Evolutionary conservation across 2,888 invertebrate species (phyloP).

Genomic region (Kryphioiulus occultus): DNA sequence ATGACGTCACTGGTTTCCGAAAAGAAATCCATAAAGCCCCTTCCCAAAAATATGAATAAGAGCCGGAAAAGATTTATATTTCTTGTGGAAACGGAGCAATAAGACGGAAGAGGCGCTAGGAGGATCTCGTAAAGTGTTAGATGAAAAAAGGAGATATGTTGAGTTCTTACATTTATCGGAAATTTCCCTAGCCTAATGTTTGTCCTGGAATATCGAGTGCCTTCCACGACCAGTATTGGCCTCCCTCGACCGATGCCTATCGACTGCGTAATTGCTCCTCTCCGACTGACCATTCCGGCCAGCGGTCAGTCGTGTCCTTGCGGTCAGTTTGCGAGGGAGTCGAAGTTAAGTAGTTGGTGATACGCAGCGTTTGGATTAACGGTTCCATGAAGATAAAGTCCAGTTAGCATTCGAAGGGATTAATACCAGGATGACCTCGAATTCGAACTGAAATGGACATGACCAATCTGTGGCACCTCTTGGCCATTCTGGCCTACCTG

Average conservation of each 20-base stretch:
- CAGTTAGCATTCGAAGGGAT: not conserved
- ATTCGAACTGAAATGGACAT: not conserved
- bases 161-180: not conserved
- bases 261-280: slow-evolving; percentile 5
- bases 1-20: not conserved
- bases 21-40: not conserved
- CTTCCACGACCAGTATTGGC: no score
- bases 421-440: not conserved
- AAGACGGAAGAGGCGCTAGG: not conserved
- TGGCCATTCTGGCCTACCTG: not conserved
- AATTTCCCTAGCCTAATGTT: not conserved
- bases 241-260: not conserved
- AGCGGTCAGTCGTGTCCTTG: not conserved
- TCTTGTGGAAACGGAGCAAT: not conserved
- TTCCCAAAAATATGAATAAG: not conserved
- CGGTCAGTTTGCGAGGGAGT: not conserved
- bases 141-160: not conserved
- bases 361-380: not conserved
- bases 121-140: not conserved
- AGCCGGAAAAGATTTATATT: not conserved
- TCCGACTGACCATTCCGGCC: not conserved
- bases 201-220: not conserved
- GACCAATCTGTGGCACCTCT: not conserved
- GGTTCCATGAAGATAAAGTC: not conserved
- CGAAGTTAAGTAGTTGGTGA: not conserved